Conservation (phyloP, 2,113 vertebrate species). For the Pomatostomus ruficeps region DNA sequence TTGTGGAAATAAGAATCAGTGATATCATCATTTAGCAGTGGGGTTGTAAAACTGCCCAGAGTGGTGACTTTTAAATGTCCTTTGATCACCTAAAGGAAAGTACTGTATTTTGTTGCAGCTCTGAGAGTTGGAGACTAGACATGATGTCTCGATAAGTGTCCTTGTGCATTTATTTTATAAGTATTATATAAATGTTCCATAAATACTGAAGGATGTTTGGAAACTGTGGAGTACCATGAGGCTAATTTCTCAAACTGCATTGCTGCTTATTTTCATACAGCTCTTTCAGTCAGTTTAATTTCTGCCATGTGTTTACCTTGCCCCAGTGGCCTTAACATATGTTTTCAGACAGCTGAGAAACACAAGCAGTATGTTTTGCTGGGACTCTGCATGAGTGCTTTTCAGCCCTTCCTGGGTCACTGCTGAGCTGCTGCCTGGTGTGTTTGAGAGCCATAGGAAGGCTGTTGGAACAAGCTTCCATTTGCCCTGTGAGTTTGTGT, state of each 20-base stretch:
- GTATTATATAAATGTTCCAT: background rate
- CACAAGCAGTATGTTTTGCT: background rate
- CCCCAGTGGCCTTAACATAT: background rate
- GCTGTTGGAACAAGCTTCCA: background rate
- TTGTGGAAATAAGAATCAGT: background rate
- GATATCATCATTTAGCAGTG: background rate
- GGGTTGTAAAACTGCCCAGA: background rate
- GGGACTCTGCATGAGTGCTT: background rate
- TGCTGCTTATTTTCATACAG: background rate
- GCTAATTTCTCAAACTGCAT: background rate
- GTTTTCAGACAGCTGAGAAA: background rate
- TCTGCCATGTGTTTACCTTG: background rate
- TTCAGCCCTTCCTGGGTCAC: background rate
- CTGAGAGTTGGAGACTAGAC: background rate
- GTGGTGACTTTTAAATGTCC: background rate
- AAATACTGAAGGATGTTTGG: background rate
- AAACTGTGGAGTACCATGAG: background rate
- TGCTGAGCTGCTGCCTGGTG: background rate
- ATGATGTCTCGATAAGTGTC: background rate
- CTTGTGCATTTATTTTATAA: background rate
- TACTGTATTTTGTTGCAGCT: background rate
- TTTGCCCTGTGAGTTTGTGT: background rate
- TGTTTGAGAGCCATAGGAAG: background rate
- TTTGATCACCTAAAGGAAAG: background rate
- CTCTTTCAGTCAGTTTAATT: background rate